These are phyloP conservation scores for Lagocephalus sceleratus DNA, from an alignment of 2,797 vertebrate species.

Conservation along the genomic window DNA sequence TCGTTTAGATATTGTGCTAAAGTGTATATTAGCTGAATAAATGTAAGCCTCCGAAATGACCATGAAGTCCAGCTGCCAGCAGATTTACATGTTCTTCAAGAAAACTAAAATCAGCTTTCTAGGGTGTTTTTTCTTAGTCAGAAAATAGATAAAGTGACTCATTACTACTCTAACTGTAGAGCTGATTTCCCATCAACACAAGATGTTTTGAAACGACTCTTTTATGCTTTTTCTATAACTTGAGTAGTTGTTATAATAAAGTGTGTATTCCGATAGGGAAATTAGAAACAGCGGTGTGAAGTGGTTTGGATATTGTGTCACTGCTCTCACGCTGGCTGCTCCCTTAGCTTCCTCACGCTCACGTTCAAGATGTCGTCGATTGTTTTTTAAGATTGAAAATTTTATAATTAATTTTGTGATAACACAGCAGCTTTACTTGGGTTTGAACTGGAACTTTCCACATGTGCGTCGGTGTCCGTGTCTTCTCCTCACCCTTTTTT, in stretches of 20 bases:
- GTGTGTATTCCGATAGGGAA: conserved; percentile 30
- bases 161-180: conserved; percentile 33
- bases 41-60: too few species aligned
- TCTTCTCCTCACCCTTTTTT: conserved; percentile 54
- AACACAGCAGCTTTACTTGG: conserved; percentile 29
- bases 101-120: too few species aligned
- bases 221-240: conserved; percentile 51
- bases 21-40: too few species aligned
- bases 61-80: too few species aligned
- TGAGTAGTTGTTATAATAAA: conserved; percentile 10
- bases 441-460: conserved; percentile 53
- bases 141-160: conserved; percentile 35
- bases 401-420: conserved; percentile 42
- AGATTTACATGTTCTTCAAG: too few species aligned
- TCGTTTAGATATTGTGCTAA: not conserved
- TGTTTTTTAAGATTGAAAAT: conserved; percentile 55
- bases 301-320: conserved; percentile 22
- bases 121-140: too few species aligned
- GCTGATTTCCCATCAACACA: not conserved
- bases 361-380: conserved; percentile 41
- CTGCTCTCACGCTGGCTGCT: conserved; percentile 35
- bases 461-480: conserved; percentile 54
- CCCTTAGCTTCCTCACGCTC: conserved; percentile 48
- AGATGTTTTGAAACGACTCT: not conserved
- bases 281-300: conserved; percentile 25